Evolutionary conservation across 1,140 invertebrate species (phyloP).

Genomic region (Planococcus citri): DNA sequence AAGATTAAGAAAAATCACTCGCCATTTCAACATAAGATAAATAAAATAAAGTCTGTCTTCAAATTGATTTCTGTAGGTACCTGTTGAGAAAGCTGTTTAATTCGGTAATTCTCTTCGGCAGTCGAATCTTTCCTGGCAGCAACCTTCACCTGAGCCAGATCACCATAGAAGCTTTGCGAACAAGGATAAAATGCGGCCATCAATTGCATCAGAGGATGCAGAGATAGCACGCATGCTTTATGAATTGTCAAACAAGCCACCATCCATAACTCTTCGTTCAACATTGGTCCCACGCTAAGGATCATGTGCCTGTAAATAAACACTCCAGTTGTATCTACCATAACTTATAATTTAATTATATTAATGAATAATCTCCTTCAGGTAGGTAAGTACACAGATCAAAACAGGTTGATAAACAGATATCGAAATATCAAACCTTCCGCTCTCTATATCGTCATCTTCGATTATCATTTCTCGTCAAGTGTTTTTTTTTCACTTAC

Average conservation of each 20-base stretch:
- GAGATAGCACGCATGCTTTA: conserved; percentile 65
- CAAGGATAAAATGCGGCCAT: conserved; percentile 75
- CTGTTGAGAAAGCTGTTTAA: conserved; percentile 77
- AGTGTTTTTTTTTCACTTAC: too few relatives aligned
- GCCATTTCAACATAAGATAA: neutral
- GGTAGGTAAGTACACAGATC: too few relatives aligned
- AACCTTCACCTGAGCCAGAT: conserved; percentile 82
- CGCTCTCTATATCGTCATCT: too few relatives aligned
- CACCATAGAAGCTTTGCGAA: conserved; percentile 86
- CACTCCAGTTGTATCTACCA: too few relatives aligned
- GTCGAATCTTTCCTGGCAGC: conserved; percentile 75
- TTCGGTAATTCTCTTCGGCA: conserved; percentile 60
- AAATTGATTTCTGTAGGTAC: too few relatives aligned
- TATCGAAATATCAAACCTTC: too few relatives aligned
- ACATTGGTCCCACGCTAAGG: conserved; percentile 61
- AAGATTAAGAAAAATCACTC: conserved; percentile 15
- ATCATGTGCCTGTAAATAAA: conserved; percentile 56
- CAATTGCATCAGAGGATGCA: conserved; percentile 69
- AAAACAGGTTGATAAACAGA: too few relatives aligned
- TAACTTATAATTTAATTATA: too few relatives aligned
- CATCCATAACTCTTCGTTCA: conserved; percentile 73
- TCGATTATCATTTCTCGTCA: too few relatives aligned
- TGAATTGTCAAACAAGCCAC: conserved; percentile 65
- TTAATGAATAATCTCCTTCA: too few relatives aligned
- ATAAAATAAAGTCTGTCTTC: too few relatives aligned